Base-by-base conservation (phyloP, 2,797 vertebrate species). In the Acrossocheilus fasciatus region DNA sequence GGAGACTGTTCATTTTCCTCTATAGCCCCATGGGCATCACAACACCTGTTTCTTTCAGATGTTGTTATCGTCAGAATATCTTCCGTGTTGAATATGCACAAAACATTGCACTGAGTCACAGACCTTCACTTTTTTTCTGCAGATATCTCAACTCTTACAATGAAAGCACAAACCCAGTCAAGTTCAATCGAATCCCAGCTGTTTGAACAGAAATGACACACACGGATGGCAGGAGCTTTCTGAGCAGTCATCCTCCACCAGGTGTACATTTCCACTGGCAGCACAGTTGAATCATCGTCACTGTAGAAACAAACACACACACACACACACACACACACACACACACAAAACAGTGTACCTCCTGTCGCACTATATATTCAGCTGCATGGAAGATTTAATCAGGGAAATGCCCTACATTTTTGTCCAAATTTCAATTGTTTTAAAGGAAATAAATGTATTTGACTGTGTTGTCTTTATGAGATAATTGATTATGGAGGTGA, bases 261-360 rank as follows among this genome's bases (percentile, higher is more conserved):
- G 89, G 87, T 89, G 86, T 88, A 69, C 81, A 57, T 68, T 30
- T 83, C 72, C 80, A 30, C 41, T n/a, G 23, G 10, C 34, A 74
- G n/a, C 12, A 20, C 15, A 23, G 34, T n/a, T 79, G 80, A 87
- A 80, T 87, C 74, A 87, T 52, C 69, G 14, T 80, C n/a, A 43
- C 79, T 43, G 62, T 62, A 83, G 80, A 80, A 77, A 88, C 64
- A 62, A 59, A 59, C 45, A 82, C 68, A 36, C 34, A 34, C 34
- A 34, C 34, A 34, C 34, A 34, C 34, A 34, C 34, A 34, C 34
- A 34, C 34, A 34, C 26, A 88, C 68, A 59, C 45, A 82, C 68
- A 36, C 68, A 59, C 45, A 82, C 68, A 68, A 59, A 69, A 81
- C 30, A 36, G 18, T 41, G 57, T 11, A 36, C 66, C 30, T 72